Evolutionary conservation across 2,113 vertebrate species (phyloP).

Genomic region (Cebus imitator): DNA sequence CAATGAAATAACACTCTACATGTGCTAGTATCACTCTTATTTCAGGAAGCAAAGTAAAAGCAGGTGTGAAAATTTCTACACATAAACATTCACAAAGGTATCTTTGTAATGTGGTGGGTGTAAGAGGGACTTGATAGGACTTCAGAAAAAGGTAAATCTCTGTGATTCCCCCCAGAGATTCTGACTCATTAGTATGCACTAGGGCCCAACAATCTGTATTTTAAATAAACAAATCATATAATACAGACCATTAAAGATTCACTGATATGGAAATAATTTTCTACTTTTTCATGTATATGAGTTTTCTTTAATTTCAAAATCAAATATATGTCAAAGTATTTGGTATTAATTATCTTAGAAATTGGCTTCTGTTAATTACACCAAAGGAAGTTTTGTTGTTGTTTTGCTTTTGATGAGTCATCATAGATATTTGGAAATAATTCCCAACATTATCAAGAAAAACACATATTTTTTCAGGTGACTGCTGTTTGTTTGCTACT

Average conservation of each 20-base stretch:
- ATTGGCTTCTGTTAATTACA: background rate
- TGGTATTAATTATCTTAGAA: background rate
- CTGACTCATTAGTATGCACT: background rate
- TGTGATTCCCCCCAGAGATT: background rate
- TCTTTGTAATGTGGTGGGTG: background rate
- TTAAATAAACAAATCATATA: background rate
- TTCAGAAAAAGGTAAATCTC: background rate
- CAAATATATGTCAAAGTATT: background rate
- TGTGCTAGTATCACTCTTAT: background rate
- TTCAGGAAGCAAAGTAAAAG: background rate
- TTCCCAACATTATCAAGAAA: background rate
- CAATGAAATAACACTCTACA: background rate
- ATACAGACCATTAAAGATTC: background rate
- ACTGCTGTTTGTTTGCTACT: background rate
- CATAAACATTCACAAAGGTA: background rate
- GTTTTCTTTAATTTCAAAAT: background rate
- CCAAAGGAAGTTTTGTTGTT: background rate
- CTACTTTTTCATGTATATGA: background rate
- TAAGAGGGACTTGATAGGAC: background rate
- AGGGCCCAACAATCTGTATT: background rate
- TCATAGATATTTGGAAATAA: background rate
- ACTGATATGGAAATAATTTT: background rate
- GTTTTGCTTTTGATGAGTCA: background rate
- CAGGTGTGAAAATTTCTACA: background rate
- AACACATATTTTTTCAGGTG: background rate